Conservation (phyloP, 2,888 invertebrate species). For the Ichneumon xanthorius region DNA sequence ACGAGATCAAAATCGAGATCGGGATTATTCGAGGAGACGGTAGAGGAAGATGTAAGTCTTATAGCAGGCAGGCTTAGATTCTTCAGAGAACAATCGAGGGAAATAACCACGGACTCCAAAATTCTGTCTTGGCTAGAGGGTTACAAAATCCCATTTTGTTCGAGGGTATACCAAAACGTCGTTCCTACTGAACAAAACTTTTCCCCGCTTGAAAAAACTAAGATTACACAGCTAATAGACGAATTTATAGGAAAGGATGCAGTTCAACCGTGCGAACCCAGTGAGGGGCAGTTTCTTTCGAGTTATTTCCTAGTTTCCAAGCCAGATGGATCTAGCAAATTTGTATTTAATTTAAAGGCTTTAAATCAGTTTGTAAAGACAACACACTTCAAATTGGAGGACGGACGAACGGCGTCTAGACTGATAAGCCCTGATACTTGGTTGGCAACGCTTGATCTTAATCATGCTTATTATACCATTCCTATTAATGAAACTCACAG, state of each 20-base stretch:
- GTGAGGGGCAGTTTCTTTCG: background rate
- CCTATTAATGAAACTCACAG: background rate
- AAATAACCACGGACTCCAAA: background rate
- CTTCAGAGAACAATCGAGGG: background rate
- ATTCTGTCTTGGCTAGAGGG: slow-evolving; percentile 39
- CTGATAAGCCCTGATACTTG: background rate
- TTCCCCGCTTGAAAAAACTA: background rate
- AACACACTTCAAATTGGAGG: background rate
- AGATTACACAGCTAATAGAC: background rate
- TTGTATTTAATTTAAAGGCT: too few relatives aligned
- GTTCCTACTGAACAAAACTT: background rate
- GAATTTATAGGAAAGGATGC: slow-evolving; percentile 19
- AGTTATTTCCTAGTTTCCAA: background rate
- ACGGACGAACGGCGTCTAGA: background rate
- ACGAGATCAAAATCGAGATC: background rate
- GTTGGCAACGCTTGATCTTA: background rate
- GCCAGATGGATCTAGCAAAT: background rate
- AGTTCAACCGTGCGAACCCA: background rate
- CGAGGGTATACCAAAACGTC: background rate
- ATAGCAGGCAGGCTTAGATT: slow-evolving; percentile 3
- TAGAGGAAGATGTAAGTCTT: background rate
- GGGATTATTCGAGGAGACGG: background rate
- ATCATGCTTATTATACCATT: background rate
- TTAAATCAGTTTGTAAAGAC: background rate
- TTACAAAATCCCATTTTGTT: slow-evolving; percentile 74